Conservation (phyloP, 2,888 invertebrate species). For the Disparrhopalites patrizii region DNA sequence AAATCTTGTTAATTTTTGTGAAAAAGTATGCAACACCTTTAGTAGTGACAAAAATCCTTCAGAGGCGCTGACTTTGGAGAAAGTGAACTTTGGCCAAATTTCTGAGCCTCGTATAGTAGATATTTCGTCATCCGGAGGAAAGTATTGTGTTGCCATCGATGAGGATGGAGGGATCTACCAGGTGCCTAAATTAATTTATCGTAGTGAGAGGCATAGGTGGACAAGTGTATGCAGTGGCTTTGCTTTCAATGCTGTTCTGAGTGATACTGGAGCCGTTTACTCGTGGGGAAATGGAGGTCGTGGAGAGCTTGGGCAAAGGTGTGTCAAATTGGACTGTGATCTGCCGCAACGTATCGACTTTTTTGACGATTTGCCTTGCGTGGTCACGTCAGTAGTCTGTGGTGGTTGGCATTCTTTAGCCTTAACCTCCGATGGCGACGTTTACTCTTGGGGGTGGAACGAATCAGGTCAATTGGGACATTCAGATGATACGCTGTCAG, state of each 20-base stretch:
- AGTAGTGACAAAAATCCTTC: constrained; percentile 10
- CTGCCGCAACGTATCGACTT: constrained; percentile 36
- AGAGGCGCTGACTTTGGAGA: background rate
- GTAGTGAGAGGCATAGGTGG: constrained; percentile 28
- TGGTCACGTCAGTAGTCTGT: constrained; percentile 37
- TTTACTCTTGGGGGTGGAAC: constrained; percentile 83
- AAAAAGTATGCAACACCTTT: background rate
- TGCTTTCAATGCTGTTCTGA: constrained; percentile 40
- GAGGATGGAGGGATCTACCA: constrained; percentile 34
- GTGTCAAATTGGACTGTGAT: constrained; percentile 1
- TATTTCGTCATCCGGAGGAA: constrained; percentile 35
- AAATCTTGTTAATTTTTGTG: background rate
- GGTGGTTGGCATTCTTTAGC: constrained; percentile 55
- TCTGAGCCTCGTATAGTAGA: constrained; percentile 22
- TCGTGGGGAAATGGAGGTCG: constrained; percentile 41
- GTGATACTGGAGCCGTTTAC: constrained; percentile 46
- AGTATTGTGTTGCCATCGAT: constrained; percentile 32
- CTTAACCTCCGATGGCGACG: constrained; percentile 64
- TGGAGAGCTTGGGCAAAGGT: constrained; percentile 37
- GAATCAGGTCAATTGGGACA: constrained; percentile 72
- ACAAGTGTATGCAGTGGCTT: constrained; percentile 37
- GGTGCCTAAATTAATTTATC: constrained; percentile 26
- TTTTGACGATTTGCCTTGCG: constrained; percentile 45
- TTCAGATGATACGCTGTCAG: constrained; percentile 31
- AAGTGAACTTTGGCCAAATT: background rate